Conservation (phyloP, 2,113 vertebrate genomes). For the Leptosomus discolor region DNA sequence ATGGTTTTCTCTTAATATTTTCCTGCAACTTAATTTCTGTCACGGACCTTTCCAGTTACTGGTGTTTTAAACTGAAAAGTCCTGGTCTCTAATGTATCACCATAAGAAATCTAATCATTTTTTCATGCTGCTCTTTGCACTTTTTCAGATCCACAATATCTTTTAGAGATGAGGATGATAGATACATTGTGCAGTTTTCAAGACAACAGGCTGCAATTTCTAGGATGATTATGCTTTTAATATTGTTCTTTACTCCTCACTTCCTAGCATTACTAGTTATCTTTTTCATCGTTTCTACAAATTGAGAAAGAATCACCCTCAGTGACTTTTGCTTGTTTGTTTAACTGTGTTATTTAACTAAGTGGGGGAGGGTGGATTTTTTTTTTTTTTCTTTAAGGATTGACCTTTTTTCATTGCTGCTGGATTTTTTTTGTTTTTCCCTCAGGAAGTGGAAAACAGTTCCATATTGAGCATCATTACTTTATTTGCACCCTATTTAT, state of each 20-base stretch:
- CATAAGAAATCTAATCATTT: not conserved
- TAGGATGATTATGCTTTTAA: not conserved
- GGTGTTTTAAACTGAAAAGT: not conserved
- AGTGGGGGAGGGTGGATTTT: fast-evolving
- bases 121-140: not conserved
- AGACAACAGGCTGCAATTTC: not conserved
- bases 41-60: fast-evolving
- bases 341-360: not conserved
- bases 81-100: fast-evolving
- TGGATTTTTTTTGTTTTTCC: not conserved
- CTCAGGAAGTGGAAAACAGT: not conserved
- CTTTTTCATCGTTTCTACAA: not conserved
- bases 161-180: not conserved
- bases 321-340: not conserved
- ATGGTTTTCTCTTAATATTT: not conserved
- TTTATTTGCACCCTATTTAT: not conserved
- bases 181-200: not conserved
- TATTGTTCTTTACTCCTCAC: not conserved
- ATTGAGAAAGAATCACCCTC: not conserved
- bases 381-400: not conserved
- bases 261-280: not conserved
- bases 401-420: not conserved
- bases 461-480: not conserved
- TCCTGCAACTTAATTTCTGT: not conserved
- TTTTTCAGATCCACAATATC: not conserved